A percentile compares a stretch with the other conserved stretches of the same genome.
phyloP scores from a whole-genome alignment of 53 echinoderm and acorn worm genomes.

The Holothuria scabra region DNA sequence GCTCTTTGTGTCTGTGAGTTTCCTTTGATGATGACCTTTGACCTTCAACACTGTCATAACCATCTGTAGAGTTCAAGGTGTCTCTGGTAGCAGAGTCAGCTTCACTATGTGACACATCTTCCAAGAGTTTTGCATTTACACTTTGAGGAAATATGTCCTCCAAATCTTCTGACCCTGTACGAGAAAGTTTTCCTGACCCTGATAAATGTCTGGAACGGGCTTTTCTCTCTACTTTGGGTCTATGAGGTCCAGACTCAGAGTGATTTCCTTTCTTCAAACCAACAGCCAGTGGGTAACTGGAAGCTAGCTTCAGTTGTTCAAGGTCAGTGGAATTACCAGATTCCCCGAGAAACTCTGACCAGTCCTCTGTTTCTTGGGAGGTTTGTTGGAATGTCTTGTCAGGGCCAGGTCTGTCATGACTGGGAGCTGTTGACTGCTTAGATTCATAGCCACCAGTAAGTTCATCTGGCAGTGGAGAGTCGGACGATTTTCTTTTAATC shows the following conservation, averaged over 20 bases:
- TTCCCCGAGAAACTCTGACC: slow-evolving; percentile 30
- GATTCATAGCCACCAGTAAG: no score
- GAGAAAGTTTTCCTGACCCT: background rate
- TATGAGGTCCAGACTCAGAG: background rate
- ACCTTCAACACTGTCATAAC: background rate
- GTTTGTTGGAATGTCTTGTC: background rate
- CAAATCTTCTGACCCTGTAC: background rate
- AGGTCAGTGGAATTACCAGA: background rate
- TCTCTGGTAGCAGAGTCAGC: background rate
- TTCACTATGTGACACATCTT: slow-evolving; percentile 3
- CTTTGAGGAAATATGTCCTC: background rate
- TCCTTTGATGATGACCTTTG: background rate
- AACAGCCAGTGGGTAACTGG: slow-evolving; percentile 10
- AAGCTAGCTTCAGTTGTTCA: slow-evolving; percentile 6
- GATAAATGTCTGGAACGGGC: slow-evolving; percentile 23
- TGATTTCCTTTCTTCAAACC: slow-evolving; percentile 5
- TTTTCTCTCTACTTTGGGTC: background rate
- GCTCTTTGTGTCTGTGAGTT: slow-evolving; percentile 5
- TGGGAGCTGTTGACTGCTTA: no score
- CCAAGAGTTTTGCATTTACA: background rate
- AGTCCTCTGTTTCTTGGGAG: background rate
- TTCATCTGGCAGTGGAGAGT: no score
- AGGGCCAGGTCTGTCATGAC: no score
- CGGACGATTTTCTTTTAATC: no score
- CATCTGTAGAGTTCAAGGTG: background rate